Conservation (phyloP, 2,113 vertebrate genomes). For the Gobio gobio region DNA sequence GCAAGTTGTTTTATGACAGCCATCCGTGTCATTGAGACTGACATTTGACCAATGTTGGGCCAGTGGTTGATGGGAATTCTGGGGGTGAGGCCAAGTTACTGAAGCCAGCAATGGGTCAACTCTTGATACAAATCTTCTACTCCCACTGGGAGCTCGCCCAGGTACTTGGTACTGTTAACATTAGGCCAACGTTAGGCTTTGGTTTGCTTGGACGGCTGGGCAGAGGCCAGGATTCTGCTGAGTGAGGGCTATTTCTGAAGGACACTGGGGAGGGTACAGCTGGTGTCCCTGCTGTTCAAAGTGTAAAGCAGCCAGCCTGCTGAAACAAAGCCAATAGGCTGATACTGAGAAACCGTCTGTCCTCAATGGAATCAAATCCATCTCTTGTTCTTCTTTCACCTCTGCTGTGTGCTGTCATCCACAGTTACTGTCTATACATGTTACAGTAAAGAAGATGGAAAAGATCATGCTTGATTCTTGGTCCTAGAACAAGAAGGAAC, state of each 20-base stretch:
- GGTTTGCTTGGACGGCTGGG: slow-evolving; percentile 47
- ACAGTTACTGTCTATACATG: background rate
- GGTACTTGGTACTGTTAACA: background rate
- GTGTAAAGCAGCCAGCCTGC: slow-evolving; percentile 56
- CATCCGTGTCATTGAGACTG: background rate
- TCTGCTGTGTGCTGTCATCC: background rate
- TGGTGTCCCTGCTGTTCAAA: slow-evolving; percentile 65
- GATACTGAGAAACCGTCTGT: slow-evolving; percentile 62
- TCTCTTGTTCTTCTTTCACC: slow-evolving; percentile 27
- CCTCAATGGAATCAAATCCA: slow-evolving; percentile 39
- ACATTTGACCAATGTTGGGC: slow-evolving; percentile 14
- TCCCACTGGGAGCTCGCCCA: background rate
- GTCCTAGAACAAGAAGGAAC: background rate
- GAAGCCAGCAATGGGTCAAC: background rate
- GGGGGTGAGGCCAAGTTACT: background rate
- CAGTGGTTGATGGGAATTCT: background rate
- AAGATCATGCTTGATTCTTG: background rate
- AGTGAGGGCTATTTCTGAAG: slow-evolving; percentile 65
- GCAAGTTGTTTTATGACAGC: slow-evolving; percentile 15
- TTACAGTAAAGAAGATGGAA: background rate
- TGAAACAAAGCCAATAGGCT: slow-evolving; percentile 60
- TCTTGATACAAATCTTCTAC: background rate
- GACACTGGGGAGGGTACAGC: slow-evolving; percentile 68
- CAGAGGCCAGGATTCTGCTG: slow-evolving; percentile 53
- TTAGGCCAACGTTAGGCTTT: slow-evolving; percentile 1